Evolutionary conservation across 2,113 vertebrate genomes (phyloP), one percentile per base, ranked within the genome.

Genomic region (Ptilonorhynchus violaceus): DNA sequence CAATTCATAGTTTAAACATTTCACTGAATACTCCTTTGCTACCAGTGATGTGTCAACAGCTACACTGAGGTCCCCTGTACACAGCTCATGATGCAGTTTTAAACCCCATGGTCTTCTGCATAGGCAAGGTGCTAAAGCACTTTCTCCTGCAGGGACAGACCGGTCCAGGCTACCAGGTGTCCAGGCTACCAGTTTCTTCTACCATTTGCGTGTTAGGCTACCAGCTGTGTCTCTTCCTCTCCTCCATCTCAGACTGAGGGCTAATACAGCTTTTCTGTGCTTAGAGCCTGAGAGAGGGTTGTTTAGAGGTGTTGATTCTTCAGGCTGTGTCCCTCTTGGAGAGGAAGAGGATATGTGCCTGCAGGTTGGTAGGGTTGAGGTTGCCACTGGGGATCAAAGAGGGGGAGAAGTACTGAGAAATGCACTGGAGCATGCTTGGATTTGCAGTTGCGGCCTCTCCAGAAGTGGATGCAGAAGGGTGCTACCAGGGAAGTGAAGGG

Each of bases 401-500:
- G 23, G 4, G 14, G 18, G 39, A 28, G 49, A 19, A 58, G 47
- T 44, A 24, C 33, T 21, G 31, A 75, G 59, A 75, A 92, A 41
- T 37, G 19, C 3, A 2, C 24, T 35, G 41, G 31, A 82, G 47
- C 1, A 1, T 46, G n/a, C 31, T 81, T 78, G 77, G n/a, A 28
- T 91, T 76, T 96, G 60, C 46, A 85, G 72, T 53, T 91, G 56
- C 79, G 41, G 13, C 22, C 46, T 84, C 37, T 60, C 41, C 42
- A 58, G 63, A 31, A 84, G 27, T 35, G 19, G 63, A 33, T 89
- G 42, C 47, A 80, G 42, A 86, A 86, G 11, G 67, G 59, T 90
- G 4, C 62, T 75, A 6, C 23, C 0, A 0, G 7, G 20, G 4
- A 13, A 83, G 25, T 9, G 25, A n/a, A 87, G 59, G 18, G 47